Evolutionary conservation across 2,797 vertebrate species (phyloP).

Genomic region (Ataeniobius toweri): DNA sequence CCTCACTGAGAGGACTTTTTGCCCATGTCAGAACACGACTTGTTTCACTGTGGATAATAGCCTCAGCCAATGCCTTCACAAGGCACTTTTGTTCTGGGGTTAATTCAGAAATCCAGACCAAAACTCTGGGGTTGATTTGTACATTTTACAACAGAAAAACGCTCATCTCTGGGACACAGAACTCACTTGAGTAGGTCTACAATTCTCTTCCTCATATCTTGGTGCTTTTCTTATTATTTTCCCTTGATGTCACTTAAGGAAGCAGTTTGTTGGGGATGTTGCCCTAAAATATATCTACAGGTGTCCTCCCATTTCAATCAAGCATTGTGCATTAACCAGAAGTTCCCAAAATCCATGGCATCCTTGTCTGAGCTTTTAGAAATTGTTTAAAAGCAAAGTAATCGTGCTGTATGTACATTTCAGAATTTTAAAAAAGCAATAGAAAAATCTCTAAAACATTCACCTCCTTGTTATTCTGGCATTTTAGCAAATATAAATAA

Average conservation of each 20-base stretch:
- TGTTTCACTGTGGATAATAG: too few species aligned
- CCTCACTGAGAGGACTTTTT: too few species aligned
- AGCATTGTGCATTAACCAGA: neutral
- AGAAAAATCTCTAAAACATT: neutral
- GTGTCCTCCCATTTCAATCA: neutral
- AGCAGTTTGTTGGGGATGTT: neutral
- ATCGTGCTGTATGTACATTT: neutral
- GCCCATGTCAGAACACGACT: too few species aligned
- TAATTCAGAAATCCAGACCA: too few species aligned
- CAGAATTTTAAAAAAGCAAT: neutral
- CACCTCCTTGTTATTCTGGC: neutral
- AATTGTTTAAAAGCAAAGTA: neutral
- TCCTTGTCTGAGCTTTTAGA: neutral
- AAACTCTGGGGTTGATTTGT: too few species aligned
- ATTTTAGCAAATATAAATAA: neutral
- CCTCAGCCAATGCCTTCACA: too few species aligned
- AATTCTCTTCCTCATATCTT: too few species aligned
- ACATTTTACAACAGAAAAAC: too few species aligned
- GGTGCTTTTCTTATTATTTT: too few species aligned
- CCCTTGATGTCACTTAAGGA: neutral
- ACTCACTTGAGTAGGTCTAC: too few species aligned
- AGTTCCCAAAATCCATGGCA: neutral
- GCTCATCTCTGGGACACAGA: too few species aligned
- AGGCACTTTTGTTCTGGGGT: too few species aligned
- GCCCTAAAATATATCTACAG: neutral